Base-by-base conservation (phyloP, 2,113 vertebrate genomes). In the Mystacornis crossleyi region DNA sequence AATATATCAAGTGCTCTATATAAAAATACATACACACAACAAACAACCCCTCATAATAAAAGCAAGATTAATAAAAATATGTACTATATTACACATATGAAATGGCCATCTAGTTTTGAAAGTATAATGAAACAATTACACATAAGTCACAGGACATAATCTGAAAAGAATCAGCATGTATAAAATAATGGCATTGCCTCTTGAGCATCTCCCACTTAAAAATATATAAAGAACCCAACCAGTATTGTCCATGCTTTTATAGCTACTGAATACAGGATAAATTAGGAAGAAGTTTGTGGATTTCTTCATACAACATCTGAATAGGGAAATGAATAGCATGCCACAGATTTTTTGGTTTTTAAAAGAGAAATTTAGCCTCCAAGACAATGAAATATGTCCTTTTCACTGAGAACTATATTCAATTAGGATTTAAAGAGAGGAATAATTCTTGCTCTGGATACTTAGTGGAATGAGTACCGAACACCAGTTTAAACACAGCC, bases 1-100 rank as follows among this genome's bases (percentile, higher is more conserved):
- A 93, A 93, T 90, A 89, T 92, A 93, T 82, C 70, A 75, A 93
- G 58, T 67, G 91, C 74, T 94, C 62, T 85, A 6, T 89, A 70
- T 81, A 81, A 95, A 95, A 91, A 91, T 51, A 74, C 55, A 61
- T 55, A 93, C 65, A 89, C 29, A 54, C 23, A 71, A 78, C 38
- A 75, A 84, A 93, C 36, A 50, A 85, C 12, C 70, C 62, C 70
- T 89, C 70, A 87, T 71, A 81, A 95, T 71, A 95, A 91, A 95
- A 45, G n/a, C 45, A 64, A 81, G 72, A 78, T 79, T 74, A 89
- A 81, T 85, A 91, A 86, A 93, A 95, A 81, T 71, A 87, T 10
- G 24, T 72, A 51, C 71, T 93, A 81, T 92, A 77, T 95, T 85
- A 85, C 81, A 96, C 31, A 43, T 48, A 64, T 89, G 72, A 94